Conservation (phyloP, 2,888 invertebrate genomes). For the Operophtera brumata region DNA sequence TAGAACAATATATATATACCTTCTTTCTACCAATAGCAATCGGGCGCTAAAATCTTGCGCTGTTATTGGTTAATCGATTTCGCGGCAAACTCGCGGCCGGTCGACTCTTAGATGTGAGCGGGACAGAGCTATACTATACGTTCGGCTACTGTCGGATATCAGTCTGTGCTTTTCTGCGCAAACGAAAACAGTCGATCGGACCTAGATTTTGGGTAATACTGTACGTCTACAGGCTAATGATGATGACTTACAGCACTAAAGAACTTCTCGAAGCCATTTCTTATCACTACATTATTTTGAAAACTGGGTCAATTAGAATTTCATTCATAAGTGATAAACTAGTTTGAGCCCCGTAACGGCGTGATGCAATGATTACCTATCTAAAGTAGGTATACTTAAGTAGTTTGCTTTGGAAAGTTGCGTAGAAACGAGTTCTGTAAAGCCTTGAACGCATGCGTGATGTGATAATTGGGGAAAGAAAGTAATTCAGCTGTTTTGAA, state of each 20-base stretch:
- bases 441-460: constrained; percentile 28
- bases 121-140: too few species aligned
- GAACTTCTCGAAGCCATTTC: background rate
- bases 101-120: too few species aligned
- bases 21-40: too few species aligned
- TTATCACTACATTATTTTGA: constrained; percentile 19
- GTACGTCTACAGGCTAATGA: too few species aligned
- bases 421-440: constrained; percentile 13
- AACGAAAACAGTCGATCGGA: too few species aligned
- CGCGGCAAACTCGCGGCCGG: too few species aligned
- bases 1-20: too few species aligned
- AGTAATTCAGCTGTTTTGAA: background rate
- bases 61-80: too few species aligned
- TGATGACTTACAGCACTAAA: background rate
- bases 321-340: constrained; percentile 51
- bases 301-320: constrained; percentile 41
- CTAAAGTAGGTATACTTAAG: constrained; percentile 15
- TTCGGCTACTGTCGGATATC: too few species aligned
- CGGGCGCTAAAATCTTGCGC: too few species aligned
- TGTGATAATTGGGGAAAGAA: constrained; percentile 10
- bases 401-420: constrained; percentile 28
- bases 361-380: constrained; percentile 36
- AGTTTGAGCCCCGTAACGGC: constrained; percentile 40
- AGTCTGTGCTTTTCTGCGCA: too few species aligned
- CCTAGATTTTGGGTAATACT: too few species aligned